Conservation (phyloP, 2,797 vertebrate genomes). For the Lutjanus argentimaculatus region DNA sequence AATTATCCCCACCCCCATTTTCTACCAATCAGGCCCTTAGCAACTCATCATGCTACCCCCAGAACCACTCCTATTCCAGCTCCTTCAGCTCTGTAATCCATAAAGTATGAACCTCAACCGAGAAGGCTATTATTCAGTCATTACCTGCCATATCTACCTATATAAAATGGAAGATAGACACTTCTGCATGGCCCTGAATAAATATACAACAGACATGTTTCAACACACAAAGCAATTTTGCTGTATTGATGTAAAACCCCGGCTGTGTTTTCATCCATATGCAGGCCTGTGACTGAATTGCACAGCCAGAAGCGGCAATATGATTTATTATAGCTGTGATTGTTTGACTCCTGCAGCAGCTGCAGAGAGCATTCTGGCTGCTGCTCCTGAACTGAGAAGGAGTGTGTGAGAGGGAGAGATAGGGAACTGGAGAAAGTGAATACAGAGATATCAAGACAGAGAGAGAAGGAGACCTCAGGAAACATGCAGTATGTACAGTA, state of each 20-base stretch:
- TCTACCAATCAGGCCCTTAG: neutral
- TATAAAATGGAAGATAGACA: slow-evolving; percentile 36
- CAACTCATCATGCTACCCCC: neutral
- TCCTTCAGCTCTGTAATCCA: slow-evolving; percentile 8
- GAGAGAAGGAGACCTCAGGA: neutral
- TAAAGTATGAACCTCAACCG: slow-evolving; percentile 25
- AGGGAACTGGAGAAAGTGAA: neutral
- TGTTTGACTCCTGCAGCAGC: slow-evolving; percentile 52
- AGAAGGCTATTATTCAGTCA: slow-evolving; percentile 30
- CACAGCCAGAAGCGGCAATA: slow-evolving; percentile 42
- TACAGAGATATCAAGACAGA: neutral
- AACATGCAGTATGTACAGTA: neutral
- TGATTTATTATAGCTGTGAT: slow-evolving; percentile 65
- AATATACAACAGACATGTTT: slow-evolving; percentile 30
- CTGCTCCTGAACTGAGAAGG: slow-evolving; percentile 30
- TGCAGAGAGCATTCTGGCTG: slow-evolving; percentile 32
- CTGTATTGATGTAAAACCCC: slow-evolving; percentile 32
- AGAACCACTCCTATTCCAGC: neutral
- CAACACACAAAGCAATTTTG: slow-evolving; percentile 53
- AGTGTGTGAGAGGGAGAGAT: neutral
- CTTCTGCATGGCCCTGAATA: slow-evolving; percentile 16
- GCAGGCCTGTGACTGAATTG: slow-evolving; percentile 37
- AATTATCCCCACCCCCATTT: slow-evolving; percentile 2
- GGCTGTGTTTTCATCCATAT: slow-evolving; percentile 58
- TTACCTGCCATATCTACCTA: slow-evolving; percentile 23